Evolutionary conservation across 2,888 invertebrate species (phyloP), one percentile per base, ranked within the genome.

Genomic region (Siphonodentalium dalli): DNA sequence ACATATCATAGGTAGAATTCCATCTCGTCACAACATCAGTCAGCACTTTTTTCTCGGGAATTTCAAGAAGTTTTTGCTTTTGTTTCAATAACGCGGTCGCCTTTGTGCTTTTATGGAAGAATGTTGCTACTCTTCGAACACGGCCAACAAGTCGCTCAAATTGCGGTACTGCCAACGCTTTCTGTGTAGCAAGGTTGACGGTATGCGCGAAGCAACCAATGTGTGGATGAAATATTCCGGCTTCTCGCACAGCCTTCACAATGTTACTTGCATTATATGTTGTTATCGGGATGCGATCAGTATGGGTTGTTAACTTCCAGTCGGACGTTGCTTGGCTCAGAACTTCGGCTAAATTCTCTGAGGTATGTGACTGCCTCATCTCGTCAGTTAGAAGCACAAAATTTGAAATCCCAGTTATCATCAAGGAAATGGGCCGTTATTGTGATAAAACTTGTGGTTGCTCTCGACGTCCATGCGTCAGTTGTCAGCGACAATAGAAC

Each of bases 401-500:
- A 28, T 42, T 61, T 34, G 43, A 15, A 31, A 61, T 45, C 3
- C 58, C 63, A 63, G 20, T 55, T 31, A 9, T 37, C 20, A 43
- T 35, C 43, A 9, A 61, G 43, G 20, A 37, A 58, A 43, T 54
- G 56, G 13, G 47, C 54, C 9, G 61, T 64, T 2, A 64, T 52
- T 23, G 64, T 52, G 7, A 55, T 35, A 38, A 51, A 63, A 35
- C 39, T 57, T 20, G 58, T 39, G 9, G 56, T 54, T 9, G 54
- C 51, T 20, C 61, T 37, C 9, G 58, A 58, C 0, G 61, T 64
- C 61, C 59, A 61, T 15, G 38, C 43, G 38, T 64, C 61, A 13
- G 55, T 61, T 27, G 59, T 61, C 3, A 61, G 18, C n/a, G 54
- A 44, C 27, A 63, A 31, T 23, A 13, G 37, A 2, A 15, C 20